Evolutionary conservation across 2,888 invertebrate genomes (phyloP).

Genomic region (Steinernema hermaphroditum): DNA sequence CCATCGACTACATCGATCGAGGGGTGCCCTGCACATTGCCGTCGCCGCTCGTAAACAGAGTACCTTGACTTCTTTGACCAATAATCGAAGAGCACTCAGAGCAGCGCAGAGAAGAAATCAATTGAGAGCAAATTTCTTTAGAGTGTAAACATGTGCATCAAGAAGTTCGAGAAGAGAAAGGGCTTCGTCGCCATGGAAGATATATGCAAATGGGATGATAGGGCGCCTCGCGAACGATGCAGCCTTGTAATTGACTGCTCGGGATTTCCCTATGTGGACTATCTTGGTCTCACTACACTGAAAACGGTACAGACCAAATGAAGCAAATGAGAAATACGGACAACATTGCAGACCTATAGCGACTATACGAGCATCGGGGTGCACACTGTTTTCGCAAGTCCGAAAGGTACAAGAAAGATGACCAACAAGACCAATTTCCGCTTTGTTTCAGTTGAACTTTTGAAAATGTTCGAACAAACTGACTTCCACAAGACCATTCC

Average conservation of each 20-base stretch:
- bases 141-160: constrained; percentile 2
- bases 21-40: too few species aligned
- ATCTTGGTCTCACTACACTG: constrained; percentile 54
- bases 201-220: constrained; percentile 15
- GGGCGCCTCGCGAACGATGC: constrained; percentile 10
- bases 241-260: constrained; percentile 61
- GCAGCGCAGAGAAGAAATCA: neutral
- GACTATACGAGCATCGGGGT: constrained; percentile 54
- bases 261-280: constrained; percentile 64
- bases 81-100: constrained; percentile 1
- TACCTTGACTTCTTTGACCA: neutral
- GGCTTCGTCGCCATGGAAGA: constrained; percentile 36
- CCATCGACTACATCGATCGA: too few species aligned
- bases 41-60: neutral
- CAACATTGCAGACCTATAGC: constrained; percentile 47
- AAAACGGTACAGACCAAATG: constrained; percentile 44
- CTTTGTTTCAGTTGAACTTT: constrained; percentile 49
- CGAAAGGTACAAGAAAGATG: constrained; percentile 50
- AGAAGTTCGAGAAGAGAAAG: constrained; percentile 17
- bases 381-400: constrained; percentile 56
- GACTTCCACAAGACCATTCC: constrained; percentile 60
- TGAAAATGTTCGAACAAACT: constrained; percentile 56
- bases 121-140: neutral
- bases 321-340: neutral
- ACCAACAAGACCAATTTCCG: neutral